Base-by-base conservation (phyloP, 2,888 invertebrate species). In the Nycteola revayana region DNA sequence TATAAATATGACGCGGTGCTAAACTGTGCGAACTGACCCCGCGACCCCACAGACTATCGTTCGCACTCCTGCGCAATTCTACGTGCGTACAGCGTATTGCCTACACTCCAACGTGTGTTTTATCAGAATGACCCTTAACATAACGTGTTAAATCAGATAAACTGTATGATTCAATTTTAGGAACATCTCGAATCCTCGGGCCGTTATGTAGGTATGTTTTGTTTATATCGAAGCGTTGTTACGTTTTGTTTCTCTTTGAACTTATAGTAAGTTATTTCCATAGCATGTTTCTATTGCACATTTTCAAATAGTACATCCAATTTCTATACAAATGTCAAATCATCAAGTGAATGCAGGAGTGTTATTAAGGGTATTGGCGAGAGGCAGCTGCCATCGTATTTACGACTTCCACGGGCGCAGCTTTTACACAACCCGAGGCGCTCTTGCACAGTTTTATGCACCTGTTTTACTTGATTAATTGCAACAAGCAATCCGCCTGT, bases 1-100 rank as follows among this genome's bases (percentile, higher is more conserved):
- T 88, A 87, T 84, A 85, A 86, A 86, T 86, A 86, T 85, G 87
- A 87, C 87, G 86, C 84, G 86, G 83, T 86, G 85, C 79, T 85
- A 86, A 87, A 84, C 83, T 81, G 83, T 71, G 82, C 82, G 74
- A 72, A 75, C 66, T 79, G 83, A 85, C 82, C 86, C 66, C 47
- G 28, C 74, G 77, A 81, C 83, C 79, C 62, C 50, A 64, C 45
- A 51, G 65, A 63, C 61, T 52, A 50, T 51, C 59, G 57, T 65
- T 68, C 63, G 66, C 71, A 70, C 71, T 70, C 59, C 61, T 58
- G 50, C 54, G 50, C 59, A 50, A 32, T 42, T 33, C 42, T 47
- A 42, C 57, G 37, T 44, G 41, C 40, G 48, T 36, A 46, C 40
- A 28, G n/a, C 21, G n/a, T 21, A n/a, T 7, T 7, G n/a, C n/a